phyloP scores from a whole-genome alignment of 2,888 invertebrate species.

The Aphodius sticticus region DNA sequence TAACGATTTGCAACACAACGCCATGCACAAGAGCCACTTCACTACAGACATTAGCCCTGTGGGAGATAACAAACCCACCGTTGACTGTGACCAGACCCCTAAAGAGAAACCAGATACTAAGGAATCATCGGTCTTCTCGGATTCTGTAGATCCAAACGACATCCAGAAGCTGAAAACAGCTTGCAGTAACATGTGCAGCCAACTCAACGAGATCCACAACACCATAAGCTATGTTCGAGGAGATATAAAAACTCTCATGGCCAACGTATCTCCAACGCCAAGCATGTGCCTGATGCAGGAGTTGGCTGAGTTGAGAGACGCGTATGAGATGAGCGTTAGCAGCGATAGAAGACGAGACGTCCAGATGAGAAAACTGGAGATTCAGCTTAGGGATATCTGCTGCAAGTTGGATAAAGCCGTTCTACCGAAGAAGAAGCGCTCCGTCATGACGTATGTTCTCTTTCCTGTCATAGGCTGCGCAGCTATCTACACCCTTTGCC shows the following conservation, averaged over 20 bases:
- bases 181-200: constrained; percentile 15
- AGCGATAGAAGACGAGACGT: constrained; percentile 14
- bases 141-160: constrained; percentile 13
- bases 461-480: constrained; percentile 17
- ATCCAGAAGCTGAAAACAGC: constrained; percentile 9
- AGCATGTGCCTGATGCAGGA: constrained; percentile 17
- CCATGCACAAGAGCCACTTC: background rate
- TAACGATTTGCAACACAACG: background rate
- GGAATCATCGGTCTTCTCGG: background rate
- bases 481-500: background rate
- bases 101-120: background rate
- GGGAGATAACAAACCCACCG: constrained; percentile 6
- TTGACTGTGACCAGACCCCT: background rate
- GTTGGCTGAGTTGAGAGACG: constrained; percentile 7
- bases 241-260: constrained; percentile 12
- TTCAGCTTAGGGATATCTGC: constrained; percentile 15
- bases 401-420: constrained; percentile 13
- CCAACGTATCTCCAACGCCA: background rate
- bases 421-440: constrained; percentile 6
- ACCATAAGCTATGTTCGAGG: constrained; percentile 18
- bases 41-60: background rate
- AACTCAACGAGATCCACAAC: constrained; percentile 15
- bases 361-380: constrained; percentile 13
- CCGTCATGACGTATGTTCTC: constrained; percentile 7
- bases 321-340: constrained; percentile 13